Evolutionary conservation across 2,888 invertebrate genomes (phyloP).

Genomic region (Erebia epiphron): DNA sequence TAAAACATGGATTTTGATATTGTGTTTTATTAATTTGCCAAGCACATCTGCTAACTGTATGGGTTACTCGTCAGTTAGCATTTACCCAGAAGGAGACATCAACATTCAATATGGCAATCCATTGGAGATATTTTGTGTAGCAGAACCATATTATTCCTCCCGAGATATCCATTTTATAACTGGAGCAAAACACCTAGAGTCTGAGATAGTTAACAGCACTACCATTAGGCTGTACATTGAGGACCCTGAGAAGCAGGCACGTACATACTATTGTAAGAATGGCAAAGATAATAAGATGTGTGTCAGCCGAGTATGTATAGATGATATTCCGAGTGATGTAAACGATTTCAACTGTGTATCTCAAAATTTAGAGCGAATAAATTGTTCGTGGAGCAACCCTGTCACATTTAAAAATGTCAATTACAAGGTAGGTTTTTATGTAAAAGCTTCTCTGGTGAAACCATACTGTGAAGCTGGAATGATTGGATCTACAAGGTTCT

Average conservation of each 20-base stretch:
- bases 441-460: conserved; percentile 50
- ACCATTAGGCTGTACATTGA: conserved; percentile 83
- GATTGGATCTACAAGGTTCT: conserved; percentile 49
- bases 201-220: conserved; percentile 84
- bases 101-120: conserved; percentile 83
- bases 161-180: conserved; percentile 72
- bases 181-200: conserved; percentile 47
- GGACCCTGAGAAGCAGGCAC: conserved; percentile 77
- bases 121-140: conserved; percentile 85
- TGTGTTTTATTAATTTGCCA: conserved; percentile 64
- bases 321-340: conserved; percentile 84
- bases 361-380: conserved; percentile 87
- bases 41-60: conserved; percentile 64
- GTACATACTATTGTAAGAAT: conserved; percentile 81
- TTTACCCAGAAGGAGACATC: conserved; percentile 82
- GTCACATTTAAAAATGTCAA: conserved; percentile 62
- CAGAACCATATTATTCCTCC: conserved; percentile 65
- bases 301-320: conserved; percentile 63
- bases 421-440: conserved; percentile 56
- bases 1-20: conserved; percentile 65
- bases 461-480: conserved; percentile 51
- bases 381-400: conserved; percentile 89
- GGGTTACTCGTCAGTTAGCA: conserved; percentile 61
- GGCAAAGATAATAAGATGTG: conserved; percentile 57
- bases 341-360: conserved; percentile 88